Evolutionary conservation across 2,888 invertebrate genomes (phyloP), one percentile per base, ranked within the genome.

Genomic region (Chymomyza procnemis): DNA sequence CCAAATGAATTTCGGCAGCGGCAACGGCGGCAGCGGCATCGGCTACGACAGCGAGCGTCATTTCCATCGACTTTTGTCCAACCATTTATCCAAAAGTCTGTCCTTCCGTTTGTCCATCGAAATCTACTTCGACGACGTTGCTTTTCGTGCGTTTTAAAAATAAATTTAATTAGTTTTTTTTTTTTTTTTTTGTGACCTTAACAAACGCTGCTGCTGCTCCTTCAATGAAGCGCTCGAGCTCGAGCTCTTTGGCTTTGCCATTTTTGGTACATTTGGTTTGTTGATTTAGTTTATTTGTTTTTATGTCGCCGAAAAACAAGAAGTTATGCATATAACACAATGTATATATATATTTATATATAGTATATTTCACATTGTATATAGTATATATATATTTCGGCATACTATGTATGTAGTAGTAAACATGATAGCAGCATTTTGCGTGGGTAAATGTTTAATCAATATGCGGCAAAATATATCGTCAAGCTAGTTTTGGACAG

Each of bases 401-500:
- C 34, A 41, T 41, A 41, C 12, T 41, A 12, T 41, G 12, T 41
- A 41, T n/a, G n/a, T n/a, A n/a, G n/a, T 41, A 12, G 34, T 41
- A 41, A 12, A 12, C 34, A 41, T 41, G 34, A 41, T 41, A 41
- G 34, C 34, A 61, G 59, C 67, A 73, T 81, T 80, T 79, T 84
- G 85, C 85, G 83, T 81, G 74, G 73, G 75, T 75, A 80, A 74
- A 82, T 81, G 81, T 81, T 81, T 81, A 85, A 81, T 81, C 81
- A 81, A 81, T 81, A 82, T 81, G 73, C 77, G 75, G 72, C 75
- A 74, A 74, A 77, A 74, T 76, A 76, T 76, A 76, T 74, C 65
- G 66, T 66, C 19, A 30, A 54, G 19, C n/a, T n/a, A 30, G 5
- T 30, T 26, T 26, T 41, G 12, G 34, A n/a, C 8, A 55, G 30